A percentile compares a stretch with the other conserved stretches of the same genome.
These are phyloP conservation scores for Drosophila mayri DNA, from an alignment of 1,140 invertebrate species.

Conservation along the genomic window DNA sequence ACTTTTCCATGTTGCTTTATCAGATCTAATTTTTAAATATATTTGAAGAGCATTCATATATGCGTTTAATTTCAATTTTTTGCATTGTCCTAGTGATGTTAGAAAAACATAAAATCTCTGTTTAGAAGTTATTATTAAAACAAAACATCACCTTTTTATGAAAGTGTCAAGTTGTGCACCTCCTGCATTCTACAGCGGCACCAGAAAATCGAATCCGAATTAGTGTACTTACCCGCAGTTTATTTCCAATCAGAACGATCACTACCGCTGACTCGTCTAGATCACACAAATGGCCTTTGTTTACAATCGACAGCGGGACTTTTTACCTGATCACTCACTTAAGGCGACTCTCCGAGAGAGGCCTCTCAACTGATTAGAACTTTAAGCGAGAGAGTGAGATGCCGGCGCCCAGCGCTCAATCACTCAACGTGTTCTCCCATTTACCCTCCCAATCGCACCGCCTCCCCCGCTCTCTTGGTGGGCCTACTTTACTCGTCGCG, in stretches of 20 bases:
- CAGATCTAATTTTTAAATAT: too few relatives aligned
- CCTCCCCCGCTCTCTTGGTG: constrained; percentile 7
- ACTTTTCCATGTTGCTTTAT: too few relatives aligned
- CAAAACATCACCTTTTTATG: too few relatives aligned
- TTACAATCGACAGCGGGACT: neutral
- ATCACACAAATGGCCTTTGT: constrained; percentile 5
- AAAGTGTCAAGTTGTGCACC: neutral
- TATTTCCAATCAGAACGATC: neutral
- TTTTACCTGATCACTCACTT: neutral
- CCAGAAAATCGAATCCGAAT: neutral
- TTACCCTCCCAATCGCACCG: constrained; percentile 10
- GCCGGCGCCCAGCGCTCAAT: constrained; percentile 1
- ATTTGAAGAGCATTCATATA: too few relatives aligned
- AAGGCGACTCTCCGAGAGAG: neutral
- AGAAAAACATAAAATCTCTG: too few relatives aligned
- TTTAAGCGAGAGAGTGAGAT: neutral
- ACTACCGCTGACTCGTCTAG: too few relatives aligned
- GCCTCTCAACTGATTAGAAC: constrained; percentile 3
- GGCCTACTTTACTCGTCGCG: neutral
- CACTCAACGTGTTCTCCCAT: neutral
- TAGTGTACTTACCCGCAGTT: neutral
- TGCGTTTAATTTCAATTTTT: too few relatives aligned
- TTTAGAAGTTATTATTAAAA: too few relatives aligned
- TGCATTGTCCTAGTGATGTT: too few relatives aligned
- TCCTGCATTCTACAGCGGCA: neutral